Evolutionary conservation across 2,113 vertebrate genomes (phyloP).

Genomic region (Climacteris rufus): DNA sequence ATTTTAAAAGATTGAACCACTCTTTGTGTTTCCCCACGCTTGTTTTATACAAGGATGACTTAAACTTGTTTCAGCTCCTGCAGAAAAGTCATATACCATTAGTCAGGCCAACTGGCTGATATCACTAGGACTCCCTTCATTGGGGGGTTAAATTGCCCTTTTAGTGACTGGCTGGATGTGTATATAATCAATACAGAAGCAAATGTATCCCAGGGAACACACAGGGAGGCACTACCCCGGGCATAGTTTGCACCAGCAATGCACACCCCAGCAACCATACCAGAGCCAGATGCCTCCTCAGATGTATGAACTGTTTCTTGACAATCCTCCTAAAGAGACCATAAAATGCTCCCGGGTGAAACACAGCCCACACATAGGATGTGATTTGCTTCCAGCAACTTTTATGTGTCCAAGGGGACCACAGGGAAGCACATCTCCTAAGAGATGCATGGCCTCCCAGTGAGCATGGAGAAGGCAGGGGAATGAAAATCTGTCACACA

Average conservation of each 20-base stretch:
- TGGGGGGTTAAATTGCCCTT: background rate
- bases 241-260: background rate
- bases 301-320: background rate
- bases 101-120: background rate
- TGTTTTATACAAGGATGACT: background rate
- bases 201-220: background rate
- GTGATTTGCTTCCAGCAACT: background rate
- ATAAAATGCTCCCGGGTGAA: background rate
- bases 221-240: background rate
- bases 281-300: background rate
- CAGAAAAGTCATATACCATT: background rate
- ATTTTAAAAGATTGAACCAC: background rate
- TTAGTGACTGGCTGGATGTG: background rate
- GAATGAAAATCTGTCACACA: background rate
- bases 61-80: background rate
- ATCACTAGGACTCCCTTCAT: rapidly evolving
- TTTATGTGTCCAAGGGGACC: background rate
- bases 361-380: background rate
- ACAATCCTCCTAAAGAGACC: background rate
- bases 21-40: background rate
- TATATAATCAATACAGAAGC: background rate
- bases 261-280: background rate
- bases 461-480: background rate
- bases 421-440: background rate
- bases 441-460: background rate